These are phyloP conservation scores for Dryas iulia DNA, from an alignment of 1,140 invertebrate genomes.

Conservation along the genomic window DNA sequence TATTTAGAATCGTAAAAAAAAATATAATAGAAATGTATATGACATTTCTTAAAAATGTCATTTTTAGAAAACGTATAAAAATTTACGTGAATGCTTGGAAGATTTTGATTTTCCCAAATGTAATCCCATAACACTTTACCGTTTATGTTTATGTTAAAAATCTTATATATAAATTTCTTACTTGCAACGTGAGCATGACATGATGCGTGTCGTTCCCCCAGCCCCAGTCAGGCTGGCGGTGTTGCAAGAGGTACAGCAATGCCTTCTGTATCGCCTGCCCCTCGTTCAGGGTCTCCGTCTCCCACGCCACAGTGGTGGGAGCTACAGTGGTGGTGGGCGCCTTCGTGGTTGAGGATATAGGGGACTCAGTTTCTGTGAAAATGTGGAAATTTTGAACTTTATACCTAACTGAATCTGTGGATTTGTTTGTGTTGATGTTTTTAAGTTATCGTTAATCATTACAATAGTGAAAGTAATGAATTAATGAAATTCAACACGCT, in stretches of 20 bases:
- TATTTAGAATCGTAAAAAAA: too few relatives aligned
- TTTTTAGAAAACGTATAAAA: too few relatives aligned
- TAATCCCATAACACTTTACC: background rate
- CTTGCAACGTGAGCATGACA: constrained; percentile 84
- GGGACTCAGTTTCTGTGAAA: constrained; percentile 59
- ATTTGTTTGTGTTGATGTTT: too few relatives aligned
- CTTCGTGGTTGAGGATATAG: constrained; percentile 51
- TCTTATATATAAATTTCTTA: too few relatives aligned
- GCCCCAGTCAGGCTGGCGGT: constrained; percentile 86
- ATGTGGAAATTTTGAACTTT: background rate
- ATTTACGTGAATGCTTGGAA: too few relatives aligned
- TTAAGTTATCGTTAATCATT: too few relatives aligned
- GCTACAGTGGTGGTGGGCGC: constrained; percentile 42
- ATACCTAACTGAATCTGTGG: too few relatives aligned
- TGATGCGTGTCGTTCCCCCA: constrained; percentile 89
- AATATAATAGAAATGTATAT: too few relatives aligned
- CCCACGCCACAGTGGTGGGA: constrained; percentile 55
- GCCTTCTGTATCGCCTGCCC: constrained; percentile 83
- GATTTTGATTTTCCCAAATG: background rate
- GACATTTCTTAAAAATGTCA: too few relatives aligned
- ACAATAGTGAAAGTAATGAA: too few relatives aligned
- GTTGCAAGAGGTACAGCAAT: constrained; percentile 84
- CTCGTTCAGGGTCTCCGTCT: constrained; percentile 72
- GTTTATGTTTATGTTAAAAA: too few relatives aligned
- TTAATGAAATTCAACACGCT: too few relatives aligned